Percentiles rank a stretch among this genome's conserved stretches.
Evolutionary conservation across 2,113 vertebrate genomes (phyloP).

Genomic region (Pimephales promelas): DNA sequence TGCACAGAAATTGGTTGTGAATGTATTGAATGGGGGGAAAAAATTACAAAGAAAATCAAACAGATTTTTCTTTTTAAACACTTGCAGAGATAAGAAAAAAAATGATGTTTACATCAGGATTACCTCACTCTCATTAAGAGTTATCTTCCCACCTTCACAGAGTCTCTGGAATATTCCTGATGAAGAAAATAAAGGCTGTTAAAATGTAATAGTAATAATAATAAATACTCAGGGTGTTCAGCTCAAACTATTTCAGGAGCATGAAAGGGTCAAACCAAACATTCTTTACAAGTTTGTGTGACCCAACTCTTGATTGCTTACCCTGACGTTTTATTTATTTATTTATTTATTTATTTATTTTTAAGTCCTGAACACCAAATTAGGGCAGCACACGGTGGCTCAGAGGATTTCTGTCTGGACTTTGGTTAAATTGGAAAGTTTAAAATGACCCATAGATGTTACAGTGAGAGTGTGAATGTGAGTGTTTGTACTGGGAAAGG

Average conservation of each 20-base stretch:
- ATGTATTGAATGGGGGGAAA: neutral
- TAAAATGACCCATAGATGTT: too few species aligned
- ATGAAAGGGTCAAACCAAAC: neutral
- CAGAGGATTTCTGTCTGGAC: too few species aligned
- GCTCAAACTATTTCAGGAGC: neutral
- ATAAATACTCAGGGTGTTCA: neutral
- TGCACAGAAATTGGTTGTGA: neutral
- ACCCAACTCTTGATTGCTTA: neutral
- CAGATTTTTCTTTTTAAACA: neutral
- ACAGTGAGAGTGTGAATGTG: too few species aligned
- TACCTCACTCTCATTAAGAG: conserved; percentile 66
- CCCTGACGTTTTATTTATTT: too few species aligned
- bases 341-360: too few species aligned
- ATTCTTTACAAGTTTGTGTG: neutral
- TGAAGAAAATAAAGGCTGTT: neutral
- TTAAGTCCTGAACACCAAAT: too few species aligned
- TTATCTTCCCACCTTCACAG: conserved; percentile 61
- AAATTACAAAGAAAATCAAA: too few species aligned
- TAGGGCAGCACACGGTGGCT: too few species aligned
- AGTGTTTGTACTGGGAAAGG: too few species aligned
- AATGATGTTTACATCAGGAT: conserved; percentile 44
- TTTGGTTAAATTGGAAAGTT: too few species aligned
- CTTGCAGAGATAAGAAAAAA: neutral
- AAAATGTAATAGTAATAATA: neutral
- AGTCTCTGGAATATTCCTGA: conserved; percentile 69